Percentiles rank a stretch among this genome's conserved stretches.
Conservation (phyloP, 2,113 vertebrate species). For the Scophthalmus maximus region DNA sequence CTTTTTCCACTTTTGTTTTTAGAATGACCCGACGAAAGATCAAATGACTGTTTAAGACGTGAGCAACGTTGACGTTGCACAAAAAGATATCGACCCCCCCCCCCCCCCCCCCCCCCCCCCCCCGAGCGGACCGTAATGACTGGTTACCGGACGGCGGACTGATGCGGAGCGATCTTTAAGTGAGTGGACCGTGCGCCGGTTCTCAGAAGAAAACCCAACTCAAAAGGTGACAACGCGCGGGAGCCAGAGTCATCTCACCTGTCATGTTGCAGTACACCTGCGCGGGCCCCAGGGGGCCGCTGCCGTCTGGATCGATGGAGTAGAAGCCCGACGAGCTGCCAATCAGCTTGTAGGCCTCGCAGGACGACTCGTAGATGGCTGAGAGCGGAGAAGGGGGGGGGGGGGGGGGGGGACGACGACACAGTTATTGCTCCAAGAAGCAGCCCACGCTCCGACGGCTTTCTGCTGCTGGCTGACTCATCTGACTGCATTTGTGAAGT, state of each 20-base stretch:
- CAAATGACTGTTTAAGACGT: neutral
- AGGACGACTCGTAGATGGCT: conserved; percentile 95
- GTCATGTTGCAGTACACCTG: conserved; percentile 96
- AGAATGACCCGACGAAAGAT: neutral
- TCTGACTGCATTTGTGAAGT: neutral
- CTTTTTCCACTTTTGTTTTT: neutral
- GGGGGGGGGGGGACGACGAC: too few species aligned
- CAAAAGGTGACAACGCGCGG: conserved; percentile 45
- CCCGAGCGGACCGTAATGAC: conserved; percentile 48
- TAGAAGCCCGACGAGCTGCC: conserved; percentile 92
- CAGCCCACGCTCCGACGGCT: conserved; percentile 6
- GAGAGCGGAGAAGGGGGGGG: conserved; percentile 44
- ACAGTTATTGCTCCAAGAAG: conserved; percentile 1
- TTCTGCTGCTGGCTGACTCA: neutral
- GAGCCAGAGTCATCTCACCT: conserved; percentile 82
- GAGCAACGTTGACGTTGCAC: too few species aligned
- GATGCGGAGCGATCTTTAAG: conserved; percentile 45
- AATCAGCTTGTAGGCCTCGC: conserved; percentile 92
- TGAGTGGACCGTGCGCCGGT: conserved; percentile 31
- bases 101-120: too few species aligned
- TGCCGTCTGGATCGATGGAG: conserved; percentile 94
- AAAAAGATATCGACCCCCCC: conserved; percentile 5
- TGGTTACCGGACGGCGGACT: conserved; percentile 46
- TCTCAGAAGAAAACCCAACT: conserved; percentile 12
- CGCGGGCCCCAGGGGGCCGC: conserved; percentile 89